Conservation (phyloP, 2,888 invertebrate genomes). For the Keiferia lycopersicella region DNA sequence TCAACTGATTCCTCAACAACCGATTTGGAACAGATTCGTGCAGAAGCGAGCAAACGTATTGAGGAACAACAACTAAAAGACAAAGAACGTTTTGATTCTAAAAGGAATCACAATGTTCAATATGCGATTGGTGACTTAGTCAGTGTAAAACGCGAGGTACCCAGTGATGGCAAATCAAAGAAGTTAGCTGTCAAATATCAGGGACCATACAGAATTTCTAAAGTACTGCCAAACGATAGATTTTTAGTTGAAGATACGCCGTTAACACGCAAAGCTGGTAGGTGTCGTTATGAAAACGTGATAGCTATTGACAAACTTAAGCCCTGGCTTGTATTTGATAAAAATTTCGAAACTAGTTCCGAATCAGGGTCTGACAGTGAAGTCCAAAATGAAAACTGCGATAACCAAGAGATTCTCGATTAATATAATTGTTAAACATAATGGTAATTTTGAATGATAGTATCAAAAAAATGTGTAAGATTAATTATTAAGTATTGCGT, state of each 20-base stretch:
- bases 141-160: constrained; percentile 11
- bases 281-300: constrained; percentile 15
- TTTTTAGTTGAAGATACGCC: constrained; percentile 27
- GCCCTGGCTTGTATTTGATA: constrained; percentile 21
- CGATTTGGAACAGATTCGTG: constrained; percentile 3
- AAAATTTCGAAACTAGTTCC: constrained; percentile 14
- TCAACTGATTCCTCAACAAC: background rate
- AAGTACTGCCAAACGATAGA: constrained; percentile 9
- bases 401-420: no score
- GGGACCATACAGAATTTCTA: constrained; percentile 25
- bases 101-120: background rate
- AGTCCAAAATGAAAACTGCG: no score
- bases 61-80: constrained; percentile 22
- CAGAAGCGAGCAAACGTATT: constrained; percentile 12
- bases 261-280: constrained; percentile 13
- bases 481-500: no score
- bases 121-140: constrained; percentile 22
- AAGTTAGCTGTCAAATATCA: constrained; percentile 26
- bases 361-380: constrained; percentile 1
- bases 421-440: no score
- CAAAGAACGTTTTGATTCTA: constrained; percentile 6
- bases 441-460: no score
- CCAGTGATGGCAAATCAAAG: constrained; percentile 21
- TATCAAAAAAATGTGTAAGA: no score
- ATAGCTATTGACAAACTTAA: constrained; percentile 27